Conservation (phyloP, 2,113 vertebrate species). For the Gymnobelideus leadbeateri region DNA sequence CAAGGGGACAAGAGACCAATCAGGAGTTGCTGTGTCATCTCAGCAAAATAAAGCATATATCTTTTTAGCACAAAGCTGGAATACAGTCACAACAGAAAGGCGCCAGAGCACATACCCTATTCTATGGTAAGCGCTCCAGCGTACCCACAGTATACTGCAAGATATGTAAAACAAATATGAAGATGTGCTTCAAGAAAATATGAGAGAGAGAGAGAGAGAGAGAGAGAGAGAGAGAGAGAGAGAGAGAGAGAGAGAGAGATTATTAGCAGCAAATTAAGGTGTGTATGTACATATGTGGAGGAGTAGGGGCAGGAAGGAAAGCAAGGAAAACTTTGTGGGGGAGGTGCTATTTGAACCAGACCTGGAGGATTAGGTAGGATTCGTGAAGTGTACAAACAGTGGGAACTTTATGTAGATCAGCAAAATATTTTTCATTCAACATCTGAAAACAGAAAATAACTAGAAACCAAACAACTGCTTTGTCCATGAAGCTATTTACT, state of each 20-base stretch:
- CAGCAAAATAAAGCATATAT: neutral
- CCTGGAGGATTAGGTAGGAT: neutral
- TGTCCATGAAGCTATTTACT: neutral
- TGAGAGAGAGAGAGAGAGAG: neutral
- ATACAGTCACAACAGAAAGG: neutral
- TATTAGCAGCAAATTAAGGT: neutral
- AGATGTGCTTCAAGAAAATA: neutral
- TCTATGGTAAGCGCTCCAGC: neutral
- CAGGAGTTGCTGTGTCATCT: neutral
- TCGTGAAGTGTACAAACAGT: neutral
- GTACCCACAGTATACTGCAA: neutral
- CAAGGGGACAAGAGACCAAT: neutral
- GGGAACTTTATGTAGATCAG: neutral
- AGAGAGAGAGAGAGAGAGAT: neutral
- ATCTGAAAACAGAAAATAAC: neutral
- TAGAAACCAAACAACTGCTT: neutral
- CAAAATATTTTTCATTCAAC: conserved; percentile 12
- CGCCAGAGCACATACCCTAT: neutral
- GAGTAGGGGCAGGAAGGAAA: neutral
- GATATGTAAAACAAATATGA: neutral
- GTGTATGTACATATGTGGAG: neutral
- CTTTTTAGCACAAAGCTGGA: neutral
- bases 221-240: neutral
- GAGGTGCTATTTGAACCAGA: neutral
- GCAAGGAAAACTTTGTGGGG: neutral